Evolutionary conservation across 1,140 invertebrate genomes (phyloP).

Genomic region (Doryteuthis pealeii): DNA sequence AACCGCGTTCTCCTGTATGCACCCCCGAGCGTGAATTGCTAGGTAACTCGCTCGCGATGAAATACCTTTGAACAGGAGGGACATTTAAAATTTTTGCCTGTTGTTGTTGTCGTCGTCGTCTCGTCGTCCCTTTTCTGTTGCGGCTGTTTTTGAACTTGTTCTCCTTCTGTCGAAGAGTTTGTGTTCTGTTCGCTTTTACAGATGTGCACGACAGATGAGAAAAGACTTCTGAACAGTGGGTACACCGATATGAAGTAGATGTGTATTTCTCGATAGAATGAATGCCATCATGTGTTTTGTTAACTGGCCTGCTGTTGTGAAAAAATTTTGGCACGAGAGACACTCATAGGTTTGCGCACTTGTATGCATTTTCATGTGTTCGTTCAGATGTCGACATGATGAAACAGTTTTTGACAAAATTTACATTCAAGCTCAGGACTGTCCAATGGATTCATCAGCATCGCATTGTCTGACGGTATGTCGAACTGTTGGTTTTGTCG

Average conservation of each 20-base stretch:
- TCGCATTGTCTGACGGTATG: too few relatives aligned
- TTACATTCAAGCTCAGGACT: not conserved
- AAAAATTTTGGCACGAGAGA: conserved; percentile 47
- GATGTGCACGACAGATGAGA: conserved; percentile 54
- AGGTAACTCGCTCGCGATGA: not conserved
- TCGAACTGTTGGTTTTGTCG: too few relatives aligned
- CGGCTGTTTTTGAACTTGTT: too few relatives aligned
- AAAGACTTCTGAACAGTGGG: conserved; percentile 55
- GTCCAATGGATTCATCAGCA: too few relatives aligned
- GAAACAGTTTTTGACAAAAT: not conserved
- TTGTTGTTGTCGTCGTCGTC: too few relatives aligned
- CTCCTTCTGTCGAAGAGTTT: not conserved
- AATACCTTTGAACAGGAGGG: not conserved
- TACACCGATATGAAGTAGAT: not conserved
- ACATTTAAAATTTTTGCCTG: not conserved
- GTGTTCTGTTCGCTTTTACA: not conserved
- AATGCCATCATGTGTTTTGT: conserved; percentile 13
- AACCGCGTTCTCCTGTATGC: conserved; percentile 17
- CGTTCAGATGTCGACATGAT: not conserved
- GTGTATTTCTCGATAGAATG: not conserved
- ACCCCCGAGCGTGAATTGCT: not conserved
- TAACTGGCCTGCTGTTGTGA: conserved; percentile 14
- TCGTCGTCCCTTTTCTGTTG: too few relatives aligned
- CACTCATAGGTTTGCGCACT: conserved; percentile 32
- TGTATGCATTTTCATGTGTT: conserved; percentile 21